Conservation (phyloP, 2,888 invertebrate species). For the Volucella zonaria region DNA sequence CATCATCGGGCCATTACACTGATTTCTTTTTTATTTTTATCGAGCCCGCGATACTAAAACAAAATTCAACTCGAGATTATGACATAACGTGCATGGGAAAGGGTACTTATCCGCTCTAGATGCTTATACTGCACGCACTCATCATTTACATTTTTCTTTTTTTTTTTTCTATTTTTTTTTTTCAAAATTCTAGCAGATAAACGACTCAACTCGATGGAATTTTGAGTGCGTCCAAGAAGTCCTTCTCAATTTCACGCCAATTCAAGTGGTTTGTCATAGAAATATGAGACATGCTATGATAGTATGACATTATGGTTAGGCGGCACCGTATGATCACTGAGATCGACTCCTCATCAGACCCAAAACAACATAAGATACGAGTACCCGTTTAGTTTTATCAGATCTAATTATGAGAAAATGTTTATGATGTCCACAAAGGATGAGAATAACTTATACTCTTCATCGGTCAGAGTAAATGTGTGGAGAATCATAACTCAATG, state of each 20-base stretch:
- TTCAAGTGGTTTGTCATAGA: slow-evolving; percentile 46
- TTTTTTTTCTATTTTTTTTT: no score
- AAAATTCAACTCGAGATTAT: slow-evolving; percentile 67
- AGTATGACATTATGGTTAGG: slow-evolving; percentile 30
- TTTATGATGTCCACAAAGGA: slow-evolving; percentile 30
- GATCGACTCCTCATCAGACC: background rate
- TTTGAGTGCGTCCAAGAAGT: slow-evolving; percentile 1
- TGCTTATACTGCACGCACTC: slow-evolving; percentile 68
- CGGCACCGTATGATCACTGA: slow-evolving; percentile 34
- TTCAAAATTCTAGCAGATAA: background rate
- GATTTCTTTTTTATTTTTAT: slow-evolving; percentile 58
- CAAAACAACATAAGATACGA: background rate
- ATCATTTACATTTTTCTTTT: slow-evolving; percentile 9
- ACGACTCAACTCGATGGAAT: background rate
- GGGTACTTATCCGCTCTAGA: slow-evolving; percentile 53
- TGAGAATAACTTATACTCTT: slow-evolving; percentile 14
- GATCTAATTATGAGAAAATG: slow-evolving; percentile 51
- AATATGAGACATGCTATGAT: background rate
- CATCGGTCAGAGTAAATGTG: slow-evolving; percentile 30
- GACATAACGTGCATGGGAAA: slow-evolving; percentile 65
- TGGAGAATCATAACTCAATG: slow-evolving; percentile 62
- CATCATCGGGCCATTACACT: slow-evolving; percentile 71
- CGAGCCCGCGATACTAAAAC: slow-evolving; percentile 55
- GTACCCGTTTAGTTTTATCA: slow-evolving; percentile 57
- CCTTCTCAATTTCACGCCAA: slow-evolving; percentile 58